phyloP scores from a whole-genome alignment of 1,140 invertebrate species.

The Patella vulgata region DNA sequence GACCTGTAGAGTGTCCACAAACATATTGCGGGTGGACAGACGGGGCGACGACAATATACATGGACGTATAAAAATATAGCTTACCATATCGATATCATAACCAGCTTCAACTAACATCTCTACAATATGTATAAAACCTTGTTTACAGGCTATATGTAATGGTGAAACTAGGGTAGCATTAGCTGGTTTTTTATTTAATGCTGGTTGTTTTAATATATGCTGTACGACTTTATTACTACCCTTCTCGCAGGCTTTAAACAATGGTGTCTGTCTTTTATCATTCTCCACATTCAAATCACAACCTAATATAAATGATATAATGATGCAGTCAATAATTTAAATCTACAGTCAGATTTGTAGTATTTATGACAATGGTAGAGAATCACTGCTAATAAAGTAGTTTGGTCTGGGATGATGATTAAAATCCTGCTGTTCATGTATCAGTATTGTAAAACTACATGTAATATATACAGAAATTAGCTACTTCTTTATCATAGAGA shows the following conservation, averaged over 20 bases:
- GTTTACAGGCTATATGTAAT: slow-evolving; percentile 52
- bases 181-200: slow-evolving; percentile 31
- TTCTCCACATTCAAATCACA: slow-evolving; percentile 55
- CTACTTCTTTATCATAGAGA: no score
- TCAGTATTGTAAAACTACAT: no score
- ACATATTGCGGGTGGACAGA: no score
- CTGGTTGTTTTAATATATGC: slow-evolving; percentile 40
- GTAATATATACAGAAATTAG: no score
- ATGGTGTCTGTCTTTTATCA: slow-evolving; percentile 42
- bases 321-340: no score
- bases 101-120: slow-evolving; percentile 50
- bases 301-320: slow-evolving; percentile 42
- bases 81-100: slow-evolving; percentile 61
- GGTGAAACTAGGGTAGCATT: slow-evolving; percentile 37
- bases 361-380: no score
- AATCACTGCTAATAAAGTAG: no score
- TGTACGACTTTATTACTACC: slow-evolving; percentile 50
- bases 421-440: no score
- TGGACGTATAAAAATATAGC: neutral
- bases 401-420: no score
- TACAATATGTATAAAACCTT: slow-evolving; percentile 46
- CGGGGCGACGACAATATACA: neutral
- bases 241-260: slow-evolving; percentile 58
- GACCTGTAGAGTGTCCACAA: no score
- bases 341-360: no score